These are phyloP conservation scores for Drosophila meridiana DNA, from an alignment of 2,888 invertebrate species.

Conservation along the genomic window DNA sequence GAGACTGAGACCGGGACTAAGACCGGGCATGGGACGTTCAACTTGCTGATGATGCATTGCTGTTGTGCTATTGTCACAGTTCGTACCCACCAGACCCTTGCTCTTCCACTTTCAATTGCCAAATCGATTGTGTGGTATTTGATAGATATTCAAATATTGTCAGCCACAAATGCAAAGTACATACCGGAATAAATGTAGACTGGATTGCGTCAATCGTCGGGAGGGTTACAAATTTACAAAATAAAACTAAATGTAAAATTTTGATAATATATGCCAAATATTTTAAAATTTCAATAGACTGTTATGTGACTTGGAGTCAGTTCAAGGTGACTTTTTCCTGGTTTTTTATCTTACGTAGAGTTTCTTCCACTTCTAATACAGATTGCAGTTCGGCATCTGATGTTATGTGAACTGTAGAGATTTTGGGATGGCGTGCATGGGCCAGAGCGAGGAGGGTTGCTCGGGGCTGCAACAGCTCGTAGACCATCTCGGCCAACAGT, in stretches of 20 bases:
- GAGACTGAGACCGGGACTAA: background rate
- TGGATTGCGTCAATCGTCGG: background rate
- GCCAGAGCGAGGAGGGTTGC: background rate
- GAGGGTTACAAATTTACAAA: background rate
- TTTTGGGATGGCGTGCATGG: too few species aligned
- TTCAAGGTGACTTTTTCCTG: fast-evolving
- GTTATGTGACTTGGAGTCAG: background rate
- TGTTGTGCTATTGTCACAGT: background rate
- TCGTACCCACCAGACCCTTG: too few species aligned
- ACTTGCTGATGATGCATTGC: slow-evolving; percentile 14
- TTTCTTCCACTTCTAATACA: background rate
- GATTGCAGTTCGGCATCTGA: background rate
- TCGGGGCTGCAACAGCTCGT: background rate
- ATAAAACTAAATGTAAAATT: background rate
- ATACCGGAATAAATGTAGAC: slow-evolving; percentile 1
- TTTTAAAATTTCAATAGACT: background rate
- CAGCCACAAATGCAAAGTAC: background rate
- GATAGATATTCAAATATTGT: background rate
- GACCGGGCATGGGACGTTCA: background rate
- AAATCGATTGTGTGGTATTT: background rate
- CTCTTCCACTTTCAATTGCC: background rate
- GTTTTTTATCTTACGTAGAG: background rate
- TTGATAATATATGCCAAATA: background rate
- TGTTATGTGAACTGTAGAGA: too few species aligned
- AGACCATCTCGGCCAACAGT: slow-evolving; percentile 14